Base-by-base conservation (phyloP, 2,113 vertebrate species). In the Rhinogobius similis region DNA sequence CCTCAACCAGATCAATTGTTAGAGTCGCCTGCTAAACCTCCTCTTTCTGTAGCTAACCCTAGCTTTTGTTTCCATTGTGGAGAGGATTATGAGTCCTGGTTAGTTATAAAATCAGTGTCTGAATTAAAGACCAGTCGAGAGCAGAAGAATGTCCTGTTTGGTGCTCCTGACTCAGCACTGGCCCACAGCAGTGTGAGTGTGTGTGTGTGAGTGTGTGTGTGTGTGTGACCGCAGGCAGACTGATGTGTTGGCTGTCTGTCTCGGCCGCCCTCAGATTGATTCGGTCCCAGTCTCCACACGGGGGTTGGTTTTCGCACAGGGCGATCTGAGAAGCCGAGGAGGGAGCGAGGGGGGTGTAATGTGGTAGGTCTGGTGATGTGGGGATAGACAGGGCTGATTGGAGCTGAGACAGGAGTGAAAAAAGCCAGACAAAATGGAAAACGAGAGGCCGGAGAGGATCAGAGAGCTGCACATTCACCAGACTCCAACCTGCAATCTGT, bases 351-450 rank as follows among this genome's bases (percentile, higher is more conserved):
- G 14, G 66, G 29, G 68, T 59, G 0, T 65, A 68, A 72, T 39
- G 76, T 76, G 81, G 61, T 38, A 58, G 82, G 78, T 59, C 65
- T 48, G 73, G 86, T 70, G 85, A 80, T 82, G 84, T 80, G 83
- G 88, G 86, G 87, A 86, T 82, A 80, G 87, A 74, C 78, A 68
- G 70, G 81, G 58, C 78, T 83, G 87, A 88, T 81, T 85, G 84
- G 76, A 86, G 79, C 78, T 74, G 82, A 86, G 82, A 78, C 66
- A 82, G 75, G 75, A 64, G 81, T 53, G 73, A 79, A 75, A 78
- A 84, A 29, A 82, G 65, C 9, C 71, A 83, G 84, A 85, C 83
- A 75, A 88, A 85, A 89, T 85, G 81, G 83, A 84, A 77, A 81
- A 77, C 77, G 73, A 0, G 76, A 43, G 72, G 20, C 77, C 55